These are phyloP conservation scores for Condylura cristata DNA, from an alignment of 2,113 vertebrate genomes.

Conservation along the genomic window DNA sequence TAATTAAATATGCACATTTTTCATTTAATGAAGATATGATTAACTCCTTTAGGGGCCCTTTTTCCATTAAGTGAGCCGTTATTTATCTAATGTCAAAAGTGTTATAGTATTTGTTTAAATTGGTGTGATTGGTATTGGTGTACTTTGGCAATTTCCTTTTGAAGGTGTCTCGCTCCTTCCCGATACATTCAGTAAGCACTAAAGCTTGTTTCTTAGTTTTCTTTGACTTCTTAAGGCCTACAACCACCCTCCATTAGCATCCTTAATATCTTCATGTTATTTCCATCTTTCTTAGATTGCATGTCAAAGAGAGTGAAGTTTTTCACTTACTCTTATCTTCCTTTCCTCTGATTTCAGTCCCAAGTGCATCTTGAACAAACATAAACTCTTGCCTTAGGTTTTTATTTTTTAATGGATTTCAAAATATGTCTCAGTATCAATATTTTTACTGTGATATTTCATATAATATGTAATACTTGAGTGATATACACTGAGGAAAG, in stretches of 20 bases:
- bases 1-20: not conserved
- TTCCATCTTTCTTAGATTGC: constrained; percentile 83
- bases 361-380: constrained; percentile 89
- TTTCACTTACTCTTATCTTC: constrained; percentile 92
- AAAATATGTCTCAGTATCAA: not conserved
- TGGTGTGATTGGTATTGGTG: constrained; percentile 59
- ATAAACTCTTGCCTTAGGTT: constrained; percentile 92
- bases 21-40: not conserved
- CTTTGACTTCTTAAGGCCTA: constrained; percentile 25
- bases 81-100: constrained; percentile 63
- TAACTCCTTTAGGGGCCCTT: not conserved
- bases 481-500: not conserved
- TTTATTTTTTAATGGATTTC: constrained; percentile 67
- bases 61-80: not conserved
- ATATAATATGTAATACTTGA: not conserved
- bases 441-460: no score
- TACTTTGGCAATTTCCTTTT: constrained; percentile 55
- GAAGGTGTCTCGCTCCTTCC: constrained; percentile 52
- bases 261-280: not conserved
- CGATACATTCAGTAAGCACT: constrained; percentile 38
- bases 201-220: constrained; percentile 17
- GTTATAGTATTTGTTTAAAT: constrained; percentile 54
- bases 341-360: constrained; percentile 92
- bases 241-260: not conserved
- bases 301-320: constrained; percentile 88